Evolutionary conservation across 1,140 invertebrate genomes (phyloP).

Genomic region (Charaxes varanes): DNA sequence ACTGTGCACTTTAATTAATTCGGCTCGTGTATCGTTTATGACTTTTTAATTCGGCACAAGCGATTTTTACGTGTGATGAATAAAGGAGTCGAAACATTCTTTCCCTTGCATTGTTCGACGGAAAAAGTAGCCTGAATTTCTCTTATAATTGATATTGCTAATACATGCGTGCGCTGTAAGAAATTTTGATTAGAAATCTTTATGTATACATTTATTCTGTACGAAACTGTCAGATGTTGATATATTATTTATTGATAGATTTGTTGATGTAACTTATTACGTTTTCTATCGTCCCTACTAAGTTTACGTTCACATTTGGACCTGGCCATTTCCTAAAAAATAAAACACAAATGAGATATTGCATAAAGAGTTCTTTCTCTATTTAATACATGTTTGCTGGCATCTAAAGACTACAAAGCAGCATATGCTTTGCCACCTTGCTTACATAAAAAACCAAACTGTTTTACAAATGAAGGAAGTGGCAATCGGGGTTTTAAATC

Average conservation of each 20-base stretch:
- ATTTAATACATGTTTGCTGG: background rate
- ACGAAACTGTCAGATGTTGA: too few relatives aligned
- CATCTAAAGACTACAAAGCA: background rate
- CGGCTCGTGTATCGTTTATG: constrained; percentile 39
- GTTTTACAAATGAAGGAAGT: constrained; percentile 17
- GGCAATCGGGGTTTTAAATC: constrained; percentile 22
- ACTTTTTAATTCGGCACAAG: constrained; percentile 47
- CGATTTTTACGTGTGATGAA: constrained; percentile 28
- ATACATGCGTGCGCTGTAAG: background rate
- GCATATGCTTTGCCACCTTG: background rate
- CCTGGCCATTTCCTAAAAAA: too few relatives aligned
- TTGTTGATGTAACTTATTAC: too few relatives aligned
- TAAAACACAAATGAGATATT: too few relatives aligned
- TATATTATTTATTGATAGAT: too few relatives aligned
- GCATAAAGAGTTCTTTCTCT: too few relatives aligned
- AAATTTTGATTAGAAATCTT: background rate
- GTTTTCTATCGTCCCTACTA: too few relatives aligned
- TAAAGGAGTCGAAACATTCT: constrained; percentile 12
- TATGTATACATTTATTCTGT: too few relatives aligned
- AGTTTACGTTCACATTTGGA: too few relatives aligned
- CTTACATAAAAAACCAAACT: constrained; percentile 1
- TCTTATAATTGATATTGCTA: background rate
- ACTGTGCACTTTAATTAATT: constrained; percentile 32
- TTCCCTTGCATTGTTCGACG: constrained; percentile 13
- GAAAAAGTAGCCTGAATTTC: constrained; percentile 10